phyloP scores from a whole-genome alignment of 2,797 vertebrate species.

The Paratrypauchen microcephalus region DNA sequence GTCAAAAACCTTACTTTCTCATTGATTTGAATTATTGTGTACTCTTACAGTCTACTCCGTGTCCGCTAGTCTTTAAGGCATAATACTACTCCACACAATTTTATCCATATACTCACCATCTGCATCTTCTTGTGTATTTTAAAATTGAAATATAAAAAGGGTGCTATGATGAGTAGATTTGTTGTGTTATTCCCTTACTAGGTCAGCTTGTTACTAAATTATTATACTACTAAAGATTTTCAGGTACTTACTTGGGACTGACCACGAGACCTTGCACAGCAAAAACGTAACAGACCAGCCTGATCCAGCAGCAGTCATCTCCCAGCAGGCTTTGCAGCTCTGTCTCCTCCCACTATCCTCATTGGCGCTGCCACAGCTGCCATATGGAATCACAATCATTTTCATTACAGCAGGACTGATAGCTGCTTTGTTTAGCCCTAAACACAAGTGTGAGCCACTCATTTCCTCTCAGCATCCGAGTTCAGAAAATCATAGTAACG shows the following conservation, averaged over 20 bases:
- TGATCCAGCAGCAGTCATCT: constrained; percentile 27
- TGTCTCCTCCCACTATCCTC: constrained; percentile 39
- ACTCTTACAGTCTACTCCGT: too few relatives aligned
- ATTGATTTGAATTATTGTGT: too few relatives aligned
- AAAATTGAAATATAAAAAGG: too few relatives aligned
- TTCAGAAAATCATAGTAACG: constrained; percentile 34
- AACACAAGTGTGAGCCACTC: constrained; percentile 32
- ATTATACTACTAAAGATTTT: background rate
- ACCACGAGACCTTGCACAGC: constrained; percentile 33
- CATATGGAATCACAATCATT: constrained; percentile 57
- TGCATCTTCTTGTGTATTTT: too few relatives aligned
- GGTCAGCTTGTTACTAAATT: background rate
- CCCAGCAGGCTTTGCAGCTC: constrained; percentile 43
- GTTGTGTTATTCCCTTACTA: too few relatives aligned
- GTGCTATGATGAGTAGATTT: background rate
- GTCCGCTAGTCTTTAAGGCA: too few relatives aligned
- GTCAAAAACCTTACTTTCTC: too few relatives aligned
- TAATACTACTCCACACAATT: too few relatives aligned
- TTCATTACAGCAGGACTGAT: constrained; percentile 54
- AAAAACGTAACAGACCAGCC: constrained; percentile 17
- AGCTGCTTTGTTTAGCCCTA: constrained; percentile 45
- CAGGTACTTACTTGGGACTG: background rate
- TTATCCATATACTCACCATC: too few relatives aligned
- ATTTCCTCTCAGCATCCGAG: constrained; percentile 13
- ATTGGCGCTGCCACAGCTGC: constrained; percentile 55